Percentiles rank a stretch among this genome's conserved stretches.
Evolutionary conservation across 2,797 vertebrate genomes (phyloP).

Genomic region (Amblyopsis hoosieri): DNA sequence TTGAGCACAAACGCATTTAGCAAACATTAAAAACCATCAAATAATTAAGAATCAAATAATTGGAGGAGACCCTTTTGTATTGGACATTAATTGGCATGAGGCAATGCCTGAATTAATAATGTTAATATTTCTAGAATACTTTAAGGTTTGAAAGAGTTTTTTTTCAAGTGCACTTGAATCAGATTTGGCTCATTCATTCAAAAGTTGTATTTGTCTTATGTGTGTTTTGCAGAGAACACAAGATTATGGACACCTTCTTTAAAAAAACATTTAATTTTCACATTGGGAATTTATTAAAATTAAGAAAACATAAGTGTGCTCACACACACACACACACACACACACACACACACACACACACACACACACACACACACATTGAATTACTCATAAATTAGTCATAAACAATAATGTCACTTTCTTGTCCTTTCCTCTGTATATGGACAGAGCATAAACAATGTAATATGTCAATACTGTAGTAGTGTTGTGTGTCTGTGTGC

Average conservation of each 20-base stretch:
- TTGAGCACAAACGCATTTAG: conserved; percentile 63
- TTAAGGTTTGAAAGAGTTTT: too few relatives aligned
- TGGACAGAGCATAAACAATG: conserved; percentile 37
- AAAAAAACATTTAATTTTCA: neutral
- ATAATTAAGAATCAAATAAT: conserved; percentile 75
- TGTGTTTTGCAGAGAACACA: too few relatives aligned
- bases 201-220: too few relatives aligned
- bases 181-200: too few relatives aligned
- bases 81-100: conserved; percentile 46
- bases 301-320: too few relatives aligned
- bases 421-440: conserved; percentile 17
- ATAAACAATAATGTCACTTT: neutral
- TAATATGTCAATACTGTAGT: conserved; percentile 56
- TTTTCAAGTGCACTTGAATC: too few relatives aligned
- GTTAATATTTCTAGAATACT: too few relatives aligned
- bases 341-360: too few relatives aligned
- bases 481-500: neutral
- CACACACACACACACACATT: neutral
- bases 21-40: conserved; percentile 55
- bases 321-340: too few relatives aligned
- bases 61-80: conserved; percentile 50
- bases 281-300: too few relatives aligned
- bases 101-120: too few relatives aligned
- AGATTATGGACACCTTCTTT: neutral
- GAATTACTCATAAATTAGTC: neutral